Percentiles rank a stretch among this genome's conserved stretches.
phyloP scores from a whole-genome alignment of 2,888 invertebrate species.

The Caenorhabditis sulstoni region DNA sequence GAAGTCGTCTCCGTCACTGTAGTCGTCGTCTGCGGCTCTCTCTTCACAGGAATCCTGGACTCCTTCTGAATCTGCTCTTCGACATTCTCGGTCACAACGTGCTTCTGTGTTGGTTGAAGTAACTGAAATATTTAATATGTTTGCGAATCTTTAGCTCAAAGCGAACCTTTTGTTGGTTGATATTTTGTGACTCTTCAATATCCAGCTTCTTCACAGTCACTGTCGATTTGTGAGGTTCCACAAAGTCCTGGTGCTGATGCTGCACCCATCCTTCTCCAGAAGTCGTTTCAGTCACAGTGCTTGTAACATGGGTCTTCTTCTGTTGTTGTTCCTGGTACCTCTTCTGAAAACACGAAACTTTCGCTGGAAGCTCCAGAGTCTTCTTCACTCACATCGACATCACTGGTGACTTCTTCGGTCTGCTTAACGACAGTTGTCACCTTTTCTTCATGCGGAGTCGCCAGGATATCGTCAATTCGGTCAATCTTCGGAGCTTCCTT shows the following conservation, averaged over 20 bases:
- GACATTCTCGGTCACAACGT: conserved; percentile 39
- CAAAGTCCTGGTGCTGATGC: conserved; percentile 55
- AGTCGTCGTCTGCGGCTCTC: conserved; percentile 49
- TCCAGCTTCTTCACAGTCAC: conserved; percentile 54
- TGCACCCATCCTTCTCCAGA: conserved; percentile 64
- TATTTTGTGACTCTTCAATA: conserved; percentile 47
- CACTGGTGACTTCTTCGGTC: conserved; percentile 37
- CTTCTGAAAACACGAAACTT: no score
- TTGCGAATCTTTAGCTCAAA: background rate
- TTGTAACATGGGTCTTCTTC: conserved; percentile 56
- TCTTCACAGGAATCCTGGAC: conserved; percentile 47
- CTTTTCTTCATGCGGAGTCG: conserved; percentile 34
- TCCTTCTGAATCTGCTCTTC: conserved; percentile 42
- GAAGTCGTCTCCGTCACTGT: conserved; percentile 54
- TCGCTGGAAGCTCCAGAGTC: no score
- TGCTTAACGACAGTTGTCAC: conserved; percentile 47
- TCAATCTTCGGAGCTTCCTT: conserved; percentile 60
- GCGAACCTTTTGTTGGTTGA: conserved; percentile 28
- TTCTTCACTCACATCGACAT: conserved; percentile 53
- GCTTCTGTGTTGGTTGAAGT: conserved; percentile 28
- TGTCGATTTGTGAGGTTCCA: conserved; percentile 52
- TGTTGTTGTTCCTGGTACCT: conserved; percentile 52
- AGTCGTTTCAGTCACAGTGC: conserved; percentile 59
- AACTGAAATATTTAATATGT: conserved; percentile 24
- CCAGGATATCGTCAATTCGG: conserved; percentile 59